Percentiles rank a stretch among this genome's conserved stretches.
These are phyloP conservation scores for Axis porcinus DNA, from an alignment of 2,113 vertebrate species.

Conservation along the genomic window DNA sequence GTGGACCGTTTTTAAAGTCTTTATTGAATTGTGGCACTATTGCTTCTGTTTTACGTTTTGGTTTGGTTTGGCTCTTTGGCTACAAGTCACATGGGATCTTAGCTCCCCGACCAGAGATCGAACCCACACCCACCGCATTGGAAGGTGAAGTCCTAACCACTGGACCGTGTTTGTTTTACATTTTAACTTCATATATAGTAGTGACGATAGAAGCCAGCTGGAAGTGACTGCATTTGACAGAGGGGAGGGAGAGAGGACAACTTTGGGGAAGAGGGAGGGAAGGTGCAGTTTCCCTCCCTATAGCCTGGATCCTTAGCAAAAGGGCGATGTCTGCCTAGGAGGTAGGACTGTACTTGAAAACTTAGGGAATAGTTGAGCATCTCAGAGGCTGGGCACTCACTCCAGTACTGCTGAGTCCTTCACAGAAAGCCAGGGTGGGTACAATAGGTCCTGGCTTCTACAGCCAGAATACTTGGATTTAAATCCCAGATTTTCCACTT, in stretches of 20 bases:
- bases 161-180: slow-evolving; percentile 44
- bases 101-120: neutral
- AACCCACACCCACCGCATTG: neutral
- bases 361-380: slow-evolving; percentile 58
- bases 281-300: neutral
- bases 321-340: slow-evolving; percentile 19
- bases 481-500: neutral
- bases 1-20: neutral
- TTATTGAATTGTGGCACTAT: neutral
- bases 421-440: slow-evolving; percentile 24
- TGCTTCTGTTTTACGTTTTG: neutral
- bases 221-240: neutral
- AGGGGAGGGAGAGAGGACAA: slow-evolving; percentile 44
- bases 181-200: slow-evolving; percentile 79
- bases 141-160: neutral
- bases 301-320: slow-evolving; percentile 33
- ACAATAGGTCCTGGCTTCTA: slow-evolving; percentile 42
- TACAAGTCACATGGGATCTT: neutral
- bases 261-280: neutral
- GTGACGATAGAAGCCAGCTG: slow-evolving; percentile 46
- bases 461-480: neutral
- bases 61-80: neutral
- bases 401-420: slow-evolving; percentile 53
- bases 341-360: slow-evolving; percentile 66
- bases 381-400: neutral